Evolutionary conservation across 2,113 vertebrate genomes (phyloP), one percentile per base, ranked within the genome.

Genomic region (Takifugu flavidus): DNA sequence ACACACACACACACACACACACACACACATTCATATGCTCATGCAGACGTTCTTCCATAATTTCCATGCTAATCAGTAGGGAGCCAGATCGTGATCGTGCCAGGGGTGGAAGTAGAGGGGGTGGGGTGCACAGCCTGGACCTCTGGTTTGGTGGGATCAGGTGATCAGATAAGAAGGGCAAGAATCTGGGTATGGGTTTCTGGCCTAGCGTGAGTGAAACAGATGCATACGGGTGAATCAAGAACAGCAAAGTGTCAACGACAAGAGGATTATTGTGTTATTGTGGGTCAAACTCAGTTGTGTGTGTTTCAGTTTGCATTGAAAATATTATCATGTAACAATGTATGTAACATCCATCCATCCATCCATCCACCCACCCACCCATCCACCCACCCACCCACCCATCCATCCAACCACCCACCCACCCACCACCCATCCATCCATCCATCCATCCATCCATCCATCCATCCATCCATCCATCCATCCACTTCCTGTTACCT

Each of bases 11-110:
- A 58, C 26, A 73, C 56, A 70, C 46, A 51, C 65, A 46, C 73
- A 73, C 70, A 74, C 71, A 80, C 67, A 81, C 76, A 62, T 75
- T 59, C 69, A 73, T 56, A 70, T 50, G 53, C 65, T 50, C 73
- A 73, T 70, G 74, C 71, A 80, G 69, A 81, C 76, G 63, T 75
- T 59, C 69, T 67, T 80, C 80, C 67, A 65, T 71, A 79, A 83
- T 84, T 85, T 88, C 84, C 79, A 87, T 85, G 78, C 77, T 82
- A 86, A 86, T 86, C 80, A 71, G 75, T 59, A 25, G 65, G 73
- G 72, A 84, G 85, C 68, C 65, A 73, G 74, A 82, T 69, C 57
- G 50, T 70, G 69, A 62, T 67, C 15, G 28, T 77, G 78, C 74
- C 82, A 80, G 71, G 54, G 67, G 53, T 53, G 29, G 65, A 71